Base-by-base conservation (phyloP, 2,797 vertebrate species). In the Parotocinclus haroldoi region DNA sequence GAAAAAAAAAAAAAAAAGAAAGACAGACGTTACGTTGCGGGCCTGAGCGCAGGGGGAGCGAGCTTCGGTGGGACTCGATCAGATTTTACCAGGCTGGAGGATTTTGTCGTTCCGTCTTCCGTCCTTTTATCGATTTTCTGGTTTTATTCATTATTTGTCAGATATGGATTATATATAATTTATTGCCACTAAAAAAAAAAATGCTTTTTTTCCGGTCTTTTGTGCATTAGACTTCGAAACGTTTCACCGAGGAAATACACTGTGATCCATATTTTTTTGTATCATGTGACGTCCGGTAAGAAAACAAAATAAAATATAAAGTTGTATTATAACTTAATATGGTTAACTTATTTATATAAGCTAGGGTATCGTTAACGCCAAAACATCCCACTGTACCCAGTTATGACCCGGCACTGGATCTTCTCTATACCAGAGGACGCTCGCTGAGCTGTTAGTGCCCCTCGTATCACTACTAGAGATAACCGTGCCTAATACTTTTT, bases 101-200 rank as follows among this genome's bases (percentile, higher is more conserved):
- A n/a, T n/a, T n/a, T n/a, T n/a, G n/a, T 84, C 85, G 76, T 77
- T 77, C 80, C 81, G 63, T 63, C 65, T 77, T 80, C 78, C 27
- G 27, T 80, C 55, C 80, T 75, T 80, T 51, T 80, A 80, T 82
- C 76, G 10, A 27, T 27, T 42, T n/a, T 42, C 40, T 57, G 74
- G 78, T 58, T 81, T 60, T 91, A 91, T 94, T 92, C 83, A 82
- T 63, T 86, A 86, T 88, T 80, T 81, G 86, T 82, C 91, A 91
- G 89, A 93, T 92, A 93, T 92, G 92, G 92, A 94, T 90, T 95
- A 93, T 96, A 94, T 98, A 94, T 98, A 98, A 98, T 98, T 98
- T 98, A 98, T 98, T 94, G 89, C 90, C 92, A 93, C 90, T 95
- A 95, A 95, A 89, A 61, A 17, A n/a, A 27, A 5, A n/a, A n/a